Conservation (phyloP, 1,140 invertebrate species). For the Drosophila watanabei region DNA sequence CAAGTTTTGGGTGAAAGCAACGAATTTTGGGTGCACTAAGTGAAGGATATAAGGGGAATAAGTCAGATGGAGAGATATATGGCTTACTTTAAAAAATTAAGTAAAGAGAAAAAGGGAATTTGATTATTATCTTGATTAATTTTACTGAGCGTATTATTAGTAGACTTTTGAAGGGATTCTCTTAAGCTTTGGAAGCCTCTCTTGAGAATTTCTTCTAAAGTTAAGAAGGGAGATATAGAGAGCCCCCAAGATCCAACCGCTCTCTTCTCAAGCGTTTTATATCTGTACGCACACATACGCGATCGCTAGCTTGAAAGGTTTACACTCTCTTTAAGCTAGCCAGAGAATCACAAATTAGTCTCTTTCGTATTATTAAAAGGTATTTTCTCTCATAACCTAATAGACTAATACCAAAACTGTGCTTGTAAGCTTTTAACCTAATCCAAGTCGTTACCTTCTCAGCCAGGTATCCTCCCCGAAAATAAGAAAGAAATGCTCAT, state of each 20-base stretch:
- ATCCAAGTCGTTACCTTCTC: conserved; percentile 13
- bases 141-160: background rate
- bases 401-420: background rate
- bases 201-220: background rate
- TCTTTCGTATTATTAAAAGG: background rate
- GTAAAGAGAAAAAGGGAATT: background rate
- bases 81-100: background rate
- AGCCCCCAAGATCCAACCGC: too few relatives aligned
- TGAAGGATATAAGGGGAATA: too few relatives aligned
- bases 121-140: background rate
- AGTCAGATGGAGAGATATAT: background rate
- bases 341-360: too few relatives aligned
- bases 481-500: conserved; percentile 5
- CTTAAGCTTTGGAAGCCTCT: background rate
- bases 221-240: too few relatives aligned
- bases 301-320: too few relatives aligned
- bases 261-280: too few relatives aligned
- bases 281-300: too few relatives aligned
- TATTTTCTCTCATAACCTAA: background rate
- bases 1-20: background rate
- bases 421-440: conserved; percentile 4
- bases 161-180: rapidly evolving
- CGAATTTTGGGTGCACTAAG: conserved; percentile 8
- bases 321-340: too few relatives aligned
- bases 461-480: background rate